Conservation (phyloP, 1,140 invertebrate species). For the Penaeus chinensis region DNA sequence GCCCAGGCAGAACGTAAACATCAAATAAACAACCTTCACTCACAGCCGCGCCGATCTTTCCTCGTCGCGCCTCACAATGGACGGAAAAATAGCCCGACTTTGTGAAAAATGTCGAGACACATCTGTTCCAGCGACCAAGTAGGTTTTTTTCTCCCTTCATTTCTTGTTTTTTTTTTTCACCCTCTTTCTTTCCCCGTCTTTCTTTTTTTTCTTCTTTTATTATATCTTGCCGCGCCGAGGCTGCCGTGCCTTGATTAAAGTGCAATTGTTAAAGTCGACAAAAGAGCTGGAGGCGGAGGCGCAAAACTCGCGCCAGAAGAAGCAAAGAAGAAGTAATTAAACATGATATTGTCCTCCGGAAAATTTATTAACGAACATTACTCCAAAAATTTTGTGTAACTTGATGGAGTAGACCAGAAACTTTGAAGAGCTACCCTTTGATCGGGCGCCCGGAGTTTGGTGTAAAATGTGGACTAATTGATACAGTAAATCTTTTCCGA, state of each 20-base stretch:
- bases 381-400: slow-evolving; percentile 53
- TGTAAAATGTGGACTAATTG: slow-evolving; percentile 58
- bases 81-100: too few species aligned
- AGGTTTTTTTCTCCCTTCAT: not conserved
- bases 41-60: too few species aligned
- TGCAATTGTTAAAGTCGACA: slow-evolving; percentile 43
- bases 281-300: not conserved
- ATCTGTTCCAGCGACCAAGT: not conserved
- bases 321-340: slow-evolving; percentile 50
- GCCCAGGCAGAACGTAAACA: too few species aligned
- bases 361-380: slow-evolving; percentile 60
- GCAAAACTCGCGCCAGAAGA: not conserved
- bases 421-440: slow-evolving; percentile 53
- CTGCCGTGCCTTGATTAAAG: slow-evolving; percentile 54
- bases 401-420: slow-evolving; percentile 57
- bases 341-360: slow-evolving; percentile 53
- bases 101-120: not conserved
- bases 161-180: not conserved
- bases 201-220: not conserved
- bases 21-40: too few species aligned
- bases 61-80: too few species aligned
- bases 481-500: slow-evolving; percentile 55
- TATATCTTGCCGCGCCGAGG: not conserved
- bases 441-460: slow-evolving; percentile 48
- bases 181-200: not conserved